Evolutionary conservation across 2,888 invertebrate species (phyloP), one percentile per base, ranked within the genome.

Genomic region (Sipha maydis): DNA sequence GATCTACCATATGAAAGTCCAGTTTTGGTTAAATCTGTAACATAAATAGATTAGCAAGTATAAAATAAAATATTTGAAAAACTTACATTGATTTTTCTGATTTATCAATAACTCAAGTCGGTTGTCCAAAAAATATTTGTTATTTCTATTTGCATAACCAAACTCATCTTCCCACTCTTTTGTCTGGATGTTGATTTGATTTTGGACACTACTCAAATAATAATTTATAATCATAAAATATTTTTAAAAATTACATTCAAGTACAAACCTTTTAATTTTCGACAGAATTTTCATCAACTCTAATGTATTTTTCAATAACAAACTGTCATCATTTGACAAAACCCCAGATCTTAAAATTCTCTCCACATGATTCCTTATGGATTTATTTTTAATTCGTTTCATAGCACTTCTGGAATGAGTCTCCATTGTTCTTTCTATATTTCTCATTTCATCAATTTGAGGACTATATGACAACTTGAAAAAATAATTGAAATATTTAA

Each of bases 381-480:
- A 78, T 28, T 85, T 85, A 14, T 78, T 85, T 69, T 78, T 85
- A 14, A 31, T 78, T 19, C 9, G n/a, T 78, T 85, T 85, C 14
- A 54, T 54, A 11, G 14, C n/a, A 69, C 69, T 85, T 76, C 69
- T 78, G 11, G 78, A 38, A 85, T 77, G 77, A 69, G 48, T 78
- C 5, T 41, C 69, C 78, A 85, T 78, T 9, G 85, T 85, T 19
- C 85, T 78, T 69, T 85, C 85, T 54, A 78, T 25, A 69, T 48
- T 85, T 34, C 85, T 85, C 48, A 85, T 48, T 3, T 85, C 85
- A 78, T 85, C 85, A 78, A 85, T 85, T 54, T 85, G 85, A 3
- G 69, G 54, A 85, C n/a, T 85, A 0, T n/a, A 67, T n/a, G 78
- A 48, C 14, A 14, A 25, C 85, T 78, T 5, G 69, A 85, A 0